Evolutionary conservation across 2,113 vertebrate genomes (phyloP).

Genomic region (Oreochromis niloticus): DNA sequence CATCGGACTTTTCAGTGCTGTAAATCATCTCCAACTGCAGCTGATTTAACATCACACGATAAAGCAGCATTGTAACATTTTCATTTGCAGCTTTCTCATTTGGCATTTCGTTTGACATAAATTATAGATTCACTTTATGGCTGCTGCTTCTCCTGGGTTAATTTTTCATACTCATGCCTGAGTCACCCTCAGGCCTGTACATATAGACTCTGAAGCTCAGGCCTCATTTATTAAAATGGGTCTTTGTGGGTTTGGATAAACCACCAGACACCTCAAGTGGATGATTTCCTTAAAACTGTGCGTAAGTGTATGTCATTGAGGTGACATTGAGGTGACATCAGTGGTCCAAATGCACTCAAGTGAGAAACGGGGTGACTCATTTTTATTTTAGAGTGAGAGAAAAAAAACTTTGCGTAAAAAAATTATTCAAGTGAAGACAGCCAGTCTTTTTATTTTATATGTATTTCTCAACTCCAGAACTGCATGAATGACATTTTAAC

Average conservation of each 20-base stretch:
- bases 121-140: neutral
- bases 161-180: neutral
- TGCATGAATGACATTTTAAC: neutral
- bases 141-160: neutral
- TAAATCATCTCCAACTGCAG: neutral
- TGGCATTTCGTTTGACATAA: neutral
- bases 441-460: neutral
- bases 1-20: neutral
- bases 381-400: neutral
- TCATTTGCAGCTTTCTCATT: neutral
- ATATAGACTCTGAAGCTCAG: neutral
- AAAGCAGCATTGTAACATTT: accelerated
- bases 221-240: neutral
- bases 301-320: neutral
- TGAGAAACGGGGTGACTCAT: neutral
- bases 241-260: neutral
- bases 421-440: neutral
- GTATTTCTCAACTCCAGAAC: neutral
- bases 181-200: neutral
- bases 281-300: neutral
- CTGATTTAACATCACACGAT: neutral
- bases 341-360: neutral
- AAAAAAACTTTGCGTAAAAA: neutral
- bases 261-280: neutral
- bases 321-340: neutral